Evolutionary conservation across 2,113 vertebrate species (phyloP).

Genomic region (Syrrhaptes paradoxus): DNA sequence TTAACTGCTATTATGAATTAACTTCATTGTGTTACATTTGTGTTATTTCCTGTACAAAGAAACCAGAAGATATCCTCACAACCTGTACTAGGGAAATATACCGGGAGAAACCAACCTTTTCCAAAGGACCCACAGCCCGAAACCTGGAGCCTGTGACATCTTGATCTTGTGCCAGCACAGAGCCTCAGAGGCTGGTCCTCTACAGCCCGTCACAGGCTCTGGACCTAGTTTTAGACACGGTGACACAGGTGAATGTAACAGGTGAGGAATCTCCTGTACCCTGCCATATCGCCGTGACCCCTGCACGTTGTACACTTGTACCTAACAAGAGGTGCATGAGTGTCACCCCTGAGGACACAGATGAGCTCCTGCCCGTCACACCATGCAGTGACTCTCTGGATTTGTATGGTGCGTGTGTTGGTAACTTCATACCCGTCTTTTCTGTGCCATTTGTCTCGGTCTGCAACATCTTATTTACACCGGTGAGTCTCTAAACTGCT

Average conservation of each 20-base stretch:
- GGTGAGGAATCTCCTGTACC: neutral
- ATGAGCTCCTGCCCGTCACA: neutral
- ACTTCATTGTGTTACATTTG: neutral
- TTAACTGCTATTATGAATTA: neutral
- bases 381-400: neutral
- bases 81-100: fast-evolving
- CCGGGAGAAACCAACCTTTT: neutral
- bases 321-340: neutral
- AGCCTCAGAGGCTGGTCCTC: neutral
- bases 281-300: fast-evolving
- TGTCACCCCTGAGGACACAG: neutral
- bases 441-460: neutral
- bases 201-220: neutral
- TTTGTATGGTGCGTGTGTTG: neutral
- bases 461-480: neutral
- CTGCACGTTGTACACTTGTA: neutral
- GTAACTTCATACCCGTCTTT: neutral
- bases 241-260: neutral
- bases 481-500: neutral
- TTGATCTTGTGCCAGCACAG: neutral
- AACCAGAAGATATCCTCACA: neutral
- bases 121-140: neutral
- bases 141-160: neutral
- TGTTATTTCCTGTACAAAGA: neutral
- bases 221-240: fast-evolving